Percentiles rank a stretch among this genome's conserved stretches.
phyloP scores from a whole-genome alignment of 2,888 invertebrate species.

The Odontocolon sp. region DNA sequence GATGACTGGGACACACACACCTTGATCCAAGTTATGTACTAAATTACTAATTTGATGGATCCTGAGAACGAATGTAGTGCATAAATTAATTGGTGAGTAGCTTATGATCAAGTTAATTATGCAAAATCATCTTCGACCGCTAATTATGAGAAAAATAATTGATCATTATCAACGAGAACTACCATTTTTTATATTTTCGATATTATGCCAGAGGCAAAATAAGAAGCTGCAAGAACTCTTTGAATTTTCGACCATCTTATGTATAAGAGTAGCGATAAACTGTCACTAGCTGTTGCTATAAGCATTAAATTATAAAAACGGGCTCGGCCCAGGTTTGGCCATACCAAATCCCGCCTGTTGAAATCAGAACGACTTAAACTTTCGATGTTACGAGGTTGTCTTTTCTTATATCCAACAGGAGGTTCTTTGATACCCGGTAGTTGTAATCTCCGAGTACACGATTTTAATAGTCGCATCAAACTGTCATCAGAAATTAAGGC shows the following conservation, averaged over 20 bases:
- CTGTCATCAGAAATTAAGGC: too few relatives aligned
- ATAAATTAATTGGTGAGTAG: too few relatives aligned
- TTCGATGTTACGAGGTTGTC: not conserved
- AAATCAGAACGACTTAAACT: not conserved
- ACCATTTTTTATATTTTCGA: not conserved
- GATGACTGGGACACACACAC: too few relatives aligned
- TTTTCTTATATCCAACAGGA: conserved; percentile 9
- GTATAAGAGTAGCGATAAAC: not conserved
- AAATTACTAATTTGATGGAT: too few relatives aligned
- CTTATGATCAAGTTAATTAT: too few relatives aligned
- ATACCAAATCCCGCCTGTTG: not conserved
- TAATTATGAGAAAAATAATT: not conserved
- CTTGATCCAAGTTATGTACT: too few relatives aligned
- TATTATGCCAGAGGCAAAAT: not conserved
- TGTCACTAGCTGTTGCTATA: not conserved
- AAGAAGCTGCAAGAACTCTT: not conserved
- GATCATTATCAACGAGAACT: not conserved
- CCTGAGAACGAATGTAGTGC: too few relatives aligned
- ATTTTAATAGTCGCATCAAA: too few relatives aligned
- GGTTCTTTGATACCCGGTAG: not conserved
- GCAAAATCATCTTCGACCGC: not conserved
- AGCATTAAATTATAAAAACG: not conserved
- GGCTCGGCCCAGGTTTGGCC: not conserved
- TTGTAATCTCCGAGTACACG: too few relatives aligned
- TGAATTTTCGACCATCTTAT: not conserved